A percentile compares a stretch with the other conserved stretches of the same genome.
phyloP scores from a whole-genome alignment of 1,140 invertebrate genomes.

The Tetragnatha versicolor region DNA sequence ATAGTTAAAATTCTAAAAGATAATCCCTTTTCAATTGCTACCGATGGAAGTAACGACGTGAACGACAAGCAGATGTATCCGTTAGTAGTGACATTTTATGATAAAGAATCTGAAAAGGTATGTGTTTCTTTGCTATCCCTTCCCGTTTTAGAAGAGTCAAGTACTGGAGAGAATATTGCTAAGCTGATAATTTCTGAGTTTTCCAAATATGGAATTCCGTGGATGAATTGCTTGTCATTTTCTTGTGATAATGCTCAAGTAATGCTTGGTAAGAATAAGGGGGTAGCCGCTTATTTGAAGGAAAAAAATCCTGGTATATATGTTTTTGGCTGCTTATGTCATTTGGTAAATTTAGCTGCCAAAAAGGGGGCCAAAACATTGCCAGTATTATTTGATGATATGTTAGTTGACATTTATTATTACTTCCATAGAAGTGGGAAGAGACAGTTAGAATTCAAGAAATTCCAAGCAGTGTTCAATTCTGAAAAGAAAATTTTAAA shows the following conservation, averaged over 20 bases:
- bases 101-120: not conserved
- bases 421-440: constrained; percentile 1
- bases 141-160: not conserved
- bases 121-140: not conserved
- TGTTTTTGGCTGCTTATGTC: too few relatives aligned
- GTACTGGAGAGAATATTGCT: not conserved
- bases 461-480: too few relatives aligned
- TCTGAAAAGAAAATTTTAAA: too few relatives aligned
- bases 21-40: not conserved
- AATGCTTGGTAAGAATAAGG: too few relatives aligned
- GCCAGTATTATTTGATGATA: not conserved
- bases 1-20: not conserved
- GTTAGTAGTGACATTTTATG: not conserved
- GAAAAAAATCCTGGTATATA: too few relatives aligned
- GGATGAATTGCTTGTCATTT: too few relatives aligned
- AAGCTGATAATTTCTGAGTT: not conserved
- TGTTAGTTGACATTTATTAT: constrained; percentile 4
- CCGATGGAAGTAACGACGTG: not conserved
- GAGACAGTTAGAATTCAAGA: not conserved
- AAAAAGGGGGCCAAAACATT: not conserved
- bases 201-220: not conserved
- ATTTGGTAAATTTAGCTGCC: too few relatives aligned
- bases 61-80: not conserved
- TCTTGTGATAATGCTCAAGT: too few relatives aligned
- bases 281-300: too few relatives aligned